phyloP scores from a whole-genome alignment of 2,113 vertebrate genomes.

The Misgurnus mizolepis region DNA sequence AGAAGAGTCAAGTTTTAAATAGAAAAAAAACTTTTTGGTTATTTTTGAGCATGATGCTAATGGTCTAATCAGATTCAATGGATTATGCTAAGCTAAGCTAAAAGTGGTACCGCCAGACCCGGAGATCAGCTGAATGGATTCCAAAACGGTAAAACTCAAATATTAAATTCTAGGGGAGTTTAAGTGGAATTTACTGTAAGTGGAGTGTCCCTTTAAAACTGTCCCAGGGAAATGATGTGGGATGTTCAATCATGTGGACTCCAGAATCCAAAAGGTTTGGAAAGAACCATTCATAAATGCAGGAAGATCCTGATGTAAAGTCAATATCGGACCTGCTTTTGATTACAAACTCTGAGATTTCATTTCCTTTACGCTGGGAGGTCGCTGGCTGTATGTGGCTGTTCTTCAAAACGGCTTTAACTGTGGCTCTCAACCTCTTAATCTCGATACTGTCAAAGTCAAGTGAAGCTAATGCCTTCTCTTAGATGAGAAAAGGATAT shows the following conservation, averaged over 20 bases:
- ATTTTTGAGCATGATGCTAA: too few relatives aligned
- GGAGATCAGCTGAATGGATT: too few relatives aligned
- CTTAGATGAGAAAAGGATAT: conserved; percentile 6
- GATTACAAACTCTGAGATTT: conserved; percentile 11
- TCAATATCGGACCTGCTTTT: conserved; percentile 15
- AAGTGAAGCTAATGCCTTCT: neutral
- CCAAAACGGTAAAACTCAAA: too few relatives aligned
- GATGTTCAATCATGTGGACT: conserved; percentile 47
- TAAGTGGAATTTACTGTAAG: too few relatives aligned
- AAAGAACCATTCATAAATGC: conserved; percentile 10
- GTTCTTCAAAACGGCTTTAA: conserved; percentile 20
- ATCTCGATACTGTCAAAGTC: conserved; percentile 17
- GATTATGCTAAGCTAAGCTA: too few relatives aligned
- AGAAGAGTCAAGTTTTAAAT: too few relatives aligned
- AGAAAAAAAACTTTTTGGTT: too few relatives aligned
- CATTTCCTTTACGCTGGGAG: conserved; percentile 23
- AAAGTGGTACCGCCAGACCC: too few relatives aligned
- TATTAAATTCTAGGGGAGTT: too few relatives aligned
- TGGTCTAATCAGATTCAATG: too few relatives aligned
- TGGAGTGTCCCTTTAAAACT: conserved; percentile 4
- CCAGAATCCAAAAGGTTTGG: conserved; percentile 7
- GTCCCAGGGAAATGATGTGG: conserved; percentile 30
- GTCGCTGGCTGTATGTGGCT: neutral
- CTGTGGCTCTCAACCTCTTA: conserved; percentile 14
- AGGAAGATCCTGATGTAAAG: conserved; percentile 18